A percentile compares a stretch with the other conserved stretches of the same genome.
phyloP scores from a whole-genome alignment of 2,113 vertebrate genomes.

The Bambusicola thoracicus region DNA sequence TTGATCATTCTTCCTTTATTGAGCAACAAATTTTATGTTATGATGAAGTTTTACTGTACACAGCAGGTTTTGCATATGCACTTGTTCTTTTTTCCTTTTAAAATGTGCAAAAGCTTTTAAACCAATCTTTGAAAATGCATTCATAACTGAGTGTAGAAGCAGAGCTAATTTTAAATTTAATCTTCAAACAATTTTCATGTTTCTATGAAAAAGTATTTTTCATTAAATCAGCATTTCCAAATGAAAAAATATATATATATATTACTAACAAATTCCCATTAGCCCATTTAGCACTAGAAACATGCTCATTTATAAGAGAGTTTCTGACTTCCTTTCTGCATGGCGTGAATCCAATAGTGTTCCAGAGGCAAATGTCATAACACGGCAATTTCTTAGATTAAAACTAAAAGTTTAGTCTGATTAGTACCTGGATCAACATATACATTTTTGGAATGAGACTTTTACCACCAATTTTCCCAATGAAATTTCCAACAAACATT shows the following conservation, averaged over 20 bases:
- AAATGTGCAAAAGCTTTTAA: neutral
- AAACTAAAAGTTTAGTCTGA: neutral
- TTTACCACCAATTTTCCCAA: too few species aligned
- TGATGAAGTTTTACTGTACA: neutral
- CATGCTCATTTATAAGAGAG: neutral
- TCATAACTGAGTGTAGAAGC: neutral
- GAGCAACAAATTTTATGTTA: neutral
- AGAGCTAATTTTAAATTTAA: neutral
- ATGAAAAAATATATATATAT: neutral
- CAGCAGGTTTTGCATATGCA: neutral
- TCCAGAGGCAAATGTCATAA: neutral
- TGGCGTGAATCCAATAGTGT: neutral
- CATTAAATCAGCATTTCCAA: neutral
- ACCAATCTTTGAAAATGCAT: neutral
- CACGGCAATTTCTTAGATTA: neutral
- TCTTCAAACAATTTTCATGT: neutral
- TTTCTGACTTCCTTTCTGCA: neutral
- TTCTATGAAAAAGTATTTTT: neutral
- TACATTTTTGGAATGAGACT: too few species aligned
- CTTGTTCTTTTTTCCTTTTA: neutral
- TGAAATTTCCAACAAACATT: too few species aligned
- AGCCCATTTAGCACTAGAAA: neutral
- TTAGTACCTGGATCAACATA: neutral
- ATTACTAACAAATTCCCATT: neutral
- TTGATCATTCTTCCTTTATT: neutral